Base-by-base conservation (phyloP, 1,140 invertebrate genomes). In the Lamellibrachia luymesi region DNA sequence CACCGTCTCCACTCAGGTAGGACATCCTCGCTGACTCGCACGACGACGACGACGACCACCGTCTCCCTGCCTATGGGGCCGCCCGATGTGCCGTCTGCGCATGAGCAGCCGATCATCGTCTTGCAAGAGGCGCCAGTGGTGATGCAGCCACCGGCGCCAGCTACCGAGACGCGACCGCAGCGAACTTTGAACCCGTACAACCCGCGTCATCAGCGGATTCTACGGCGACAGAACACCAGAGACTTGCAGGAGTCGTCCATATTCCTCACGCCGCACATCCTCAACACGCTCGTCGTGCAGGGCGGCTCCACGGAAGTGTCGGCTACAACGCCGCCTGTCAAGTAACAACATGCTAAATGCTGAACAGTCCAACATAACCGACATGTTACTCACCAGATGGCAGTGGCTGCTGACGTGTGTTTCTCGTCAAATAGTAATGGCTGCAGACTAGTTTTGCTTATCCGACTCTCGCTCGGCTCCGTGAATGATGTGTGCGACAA, bases 101-200 rank as follows among this genome's bases (percentile, higher is more conserved):
- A 92, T 10, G 51, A 92, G 6, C 92, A 38, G 38, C 92, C 92
- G 6, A 51, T 92, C 5, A 92, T 92, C 13, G 92, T 92, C 50
- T 25, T 92, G 22, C 92, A 92, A 25, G 92, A 92, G 92, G 92
- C 92, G 49, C 92, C 92, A 51, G 4, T 92, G 27, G 51, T 92
- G 17, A 51, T 92, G 38, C 92, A 52, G 38, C 92, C 51, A 10
- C 92, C 92, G 10, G 51, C 92, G 51, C 38, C 92, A 51, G 6
- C 56, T 38, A 27, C 6, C 92, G 92, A 92, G 92, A n/a, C 4
- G 49, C 4, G 51, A 27, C 56, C 92, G 50, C 27, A 64, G 92
- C 38, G 49, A 27, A 50, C 38, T 51, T 52, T 38, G 92, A 51
- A 38, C 51, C 27, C 92, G 49, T 51, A 27, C 51, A 50, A 38